Base-by-base conservation (phyloP, 1,140 invertebrate species). In the Probaryconus sp. region DNA sequence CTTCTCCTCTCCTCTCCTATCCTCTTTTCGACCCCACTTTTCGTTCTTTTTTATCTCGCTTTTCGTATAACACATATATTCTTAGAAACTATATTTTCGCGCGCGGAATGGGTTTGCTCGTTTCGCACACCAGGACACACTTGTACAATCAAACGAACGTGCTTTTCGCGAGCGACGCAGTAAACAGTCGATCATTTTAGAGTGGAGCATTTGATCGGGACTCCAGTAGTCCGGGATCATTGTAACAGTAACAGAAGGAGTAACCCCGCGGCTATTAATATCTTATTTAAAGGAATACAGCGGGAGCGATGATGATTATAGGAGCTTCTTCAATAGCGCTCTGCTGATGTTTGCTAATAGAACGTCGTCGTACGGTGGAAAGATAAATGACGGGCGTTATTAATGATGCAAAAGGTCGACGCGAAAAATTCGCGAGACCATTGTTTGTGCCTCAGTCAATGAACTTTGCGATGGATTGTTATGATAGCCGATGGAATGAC, bases 1-100 rank as follows among this genome's bases (percentile, higher is more conserved):
- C 40, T n/a, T 7, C 14, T 37, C 13, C 38, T 26, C 26, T 18
- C 14, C 14, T 26, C n/a, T n/a, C n/a, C n/a, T 45, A 20, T 24
- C 10, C 20, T 16, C 38, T 45, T 71, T 55, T 38, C 47, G 42
- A 13, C 17, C 5, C 26, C n/a, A n/a, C n/a, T n/a, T 68, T 61
- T 51, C 24, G 45, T 42, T 45, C 33, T 51, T 67, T 55, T 61
- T 68, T 68, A 50, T 75, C 58, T 56, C 64, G 55, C 55, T 70
- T 75, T 70, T 61, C 60, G 65, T 65, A 68, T 72, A 68, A 69
- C 64, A 73, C 60, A 76, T 76, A 76, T 76, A 76, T 76, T 76
- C 73, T 76, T 70, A 70, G 65, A 70, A 76, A 56, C 73, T 56
- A 51, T 64, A 75, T 70, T 65, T 76, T 70, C 60, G 28, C 64